These are phyloP conservation scores for Trachymyrmex septentrionalis DNA, from an alignment of 1,140 invertebrate genomes.

Conservation along the genomic window DNA sequence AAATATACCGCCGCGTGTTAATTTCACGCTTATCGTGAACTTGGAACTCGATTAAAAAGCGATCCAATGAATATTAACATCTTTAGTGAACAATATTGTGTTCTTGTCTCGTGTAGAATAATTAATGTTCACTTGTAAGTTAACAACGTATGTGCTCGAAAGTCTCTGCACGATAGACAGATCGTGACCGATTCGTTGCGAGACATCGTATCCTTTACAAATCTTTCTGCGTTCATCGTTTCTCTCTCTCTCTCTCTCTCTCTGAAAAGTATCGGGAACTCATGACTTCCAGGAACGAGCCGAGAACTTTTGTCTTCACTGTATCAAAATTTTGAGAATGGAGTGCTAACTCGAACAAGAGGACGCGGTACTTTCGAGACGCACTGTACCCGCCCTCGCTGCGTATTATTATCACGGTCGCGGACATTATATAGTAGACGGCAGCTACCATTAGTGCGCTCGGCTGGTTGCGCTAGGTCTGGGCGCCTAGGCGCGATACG, in stretches of 20 bases:
- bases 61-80: not conserved
- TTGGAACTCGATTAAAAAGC: not conserved
- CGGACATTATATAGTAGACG: slow-evolving; percentile 61
- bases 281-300: not conserved
- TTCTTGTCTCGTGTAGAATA: not conserved
- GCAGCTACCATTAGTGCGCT: slow-evolving; percentile 61
- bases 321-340: not conserved
- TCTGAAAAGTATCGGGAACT: not conserved
- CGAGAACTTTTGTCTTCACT: not conserved
- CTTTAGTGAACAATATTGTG: not conserved
- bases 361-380: slow-evolving; percentile 42
- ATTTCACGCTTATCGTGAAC: not conserved
- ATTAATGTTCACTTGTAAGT: slow-evolving; percentile 2
- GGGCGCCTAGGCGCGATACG: slow-evolving; percentile 56
- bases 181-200: not conserved
- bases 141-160: not conserved
- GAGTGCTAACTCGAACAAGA: not conserved
- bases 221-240: not conserved
- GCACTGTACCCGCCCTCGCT: slow-evolving; percentile 56
- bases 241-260: too few relatives aligned
- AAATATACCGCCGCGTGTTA: not conserved
- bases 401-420: slow-evolving; percentile 62
- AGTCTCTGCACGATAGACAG: not conserved
- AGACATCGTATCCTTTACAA: too few relatives aligned
- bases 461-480: slow-evolving; percentile 60